Base-by-base conservation (phyloP, 1,140 invertebrate genomes). In the Nymphalis io region DNA sequence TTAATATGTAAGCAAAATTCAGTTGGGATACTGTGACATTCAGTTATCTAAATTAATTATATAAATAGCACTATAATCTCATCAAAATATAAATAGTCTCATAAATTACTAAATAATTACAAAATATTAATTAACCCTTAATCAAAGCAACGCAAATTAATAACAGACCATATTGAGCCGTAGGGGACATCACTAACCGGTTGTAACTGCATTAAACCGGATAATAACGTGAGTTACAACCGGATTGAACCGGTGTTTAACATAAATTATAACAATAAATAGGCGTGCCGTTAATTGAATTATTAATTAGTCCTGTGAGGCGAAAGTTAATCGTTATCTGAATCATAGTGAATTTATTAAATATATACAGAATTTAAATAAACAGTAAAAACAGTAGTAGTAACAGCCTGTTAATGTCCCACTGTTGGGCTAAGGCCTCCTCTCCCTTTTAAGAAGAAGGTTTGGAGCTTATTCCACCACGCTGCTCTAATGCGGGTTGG, bases 181-280 rank as follows among this genome's bases (percentile, higher is more conserved):
- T 60, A 40, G 33, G 66, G 59, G 46, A 68, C 66, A 68, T 58
- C 57, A 58, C 23, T 60, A 73, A 53, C 69, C 73, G 71, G 66
- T 73, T 72, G 67, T 74, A 76, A 78, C 76, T 74, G 76, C 72
- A 78, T 76, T 80, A 78, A 75, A 66, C 74, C 70, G 76, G 78
- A 73, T 78, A 78, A 69, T 76, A 71, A 66, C 69, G 72, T 74
- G 64, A 75, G 70, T 78, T 80, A 80, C 74, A 76, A 72, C 70
- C 72, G 72, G 74, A 60, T 74, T 57, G 68, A 62, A 59, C 58
- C 58, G 64, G 60, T 66, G 61, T 64, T 64, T 70, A 60, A 59
- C 42, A 60, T 64, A 51, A 64, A 60, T 68, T 60, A 68, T 68
- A 53, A 60, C 66, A 68, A 57, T 64, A 64, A 68, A 68, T 68